Base-by-base conservation (phyloP, 1,140 invertebrate genomes). In the Grapholita molesta region DNA sequence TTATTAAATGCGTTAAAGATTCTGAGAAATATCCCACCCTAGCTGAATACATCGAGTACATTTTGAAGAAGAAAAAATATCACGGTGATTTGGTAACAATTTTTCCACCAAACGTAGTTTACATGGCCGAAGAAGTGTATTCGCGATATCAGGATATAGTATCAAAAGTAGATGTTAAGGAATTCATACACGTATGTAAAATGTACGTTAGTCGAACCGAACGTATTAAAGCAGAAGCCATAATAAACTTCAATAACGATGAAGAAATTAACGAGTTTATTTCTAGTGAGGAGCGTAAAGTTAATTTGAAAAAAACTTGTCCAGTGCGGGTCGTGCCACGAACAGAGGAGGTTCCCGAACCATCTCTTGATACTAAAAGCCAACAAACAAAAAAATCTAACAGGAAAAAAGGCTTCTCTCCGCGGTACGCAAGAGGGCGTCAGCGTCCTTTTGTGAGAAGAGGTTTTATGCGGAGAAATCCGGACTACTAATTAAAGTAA, bases 31-130 rank as follows among this genome's bases (percentile, higher is more conserved):
- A 71, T 70, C 76, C 76, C 0, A 74, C 70, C 0, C 68, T 76
- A 11, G 9, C 15, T n/a, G 74, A 78, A 66, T 78, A 76, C 23
- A 32, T 70, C 6, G 77, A 73, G 8, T 79, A 74, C 70, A 66
- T 79, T 66, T 42, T 12, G 0, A 74, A 70, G 64, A 79, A 69
- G 28, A 76, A 76, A 61, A 73, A 73, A 42, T 74, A 67, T 24
- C 12, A 55, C 12, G 70, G 30, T 8, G 33, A 75, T 25, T 64
- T 69, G 12, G 71, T 75, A 2, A 75, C 70, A 3, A 78, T 78
- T 70, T 78, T 75, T 38, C 73, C 71, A 11, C 4, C 64, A 0
- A 72, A 68, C 67, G 61, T 74, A 66, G 55, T 69, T 9, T 18
- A 21, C 0, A 24, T 3, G n/a, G 25, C 42, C 18, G 48, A 70